A percentile compares a stretch with the other conserved stretches of the same genome.
phyloP scores from a whole-genome alignment of 2,113 vertebrate genomes.

The Melanostigma gelatinosum region DNA sequence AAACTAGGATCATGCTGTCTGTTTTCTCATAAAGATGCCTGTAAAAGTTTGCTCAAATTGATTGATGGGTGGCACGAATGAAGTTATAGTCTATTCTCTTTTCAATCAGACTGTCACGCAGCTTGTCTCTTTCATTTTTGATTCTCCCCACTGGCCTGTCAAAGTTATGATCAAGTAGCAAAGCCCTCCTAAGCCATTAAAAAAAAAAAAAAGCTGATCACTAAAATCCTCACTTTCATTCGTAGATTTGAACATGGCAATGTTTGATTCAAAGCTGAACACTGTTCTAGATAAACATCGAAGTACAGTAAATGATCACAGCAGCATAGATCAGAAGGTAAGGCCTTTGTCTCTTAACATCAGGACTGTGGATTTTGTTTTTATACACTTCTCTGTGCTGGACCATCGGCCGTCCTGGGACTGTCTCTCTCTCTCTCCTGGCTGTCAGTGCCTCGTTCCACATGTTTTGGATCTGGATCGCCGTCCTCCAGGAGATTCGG shows the following conservation, averaged over 20 bases:
- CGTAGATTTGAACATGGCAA: background rate
- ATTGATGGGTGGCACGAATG: slow-evolving; percentile 62
- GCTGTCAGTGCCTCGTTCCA: background rate
- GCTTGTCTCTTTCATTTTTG: slow-evolving; percentile 53
- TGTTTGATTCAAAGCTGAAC: background rate
- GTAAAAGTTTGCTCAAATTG: slow-evolving; percentile 42
- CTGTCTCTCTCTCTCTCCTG: background rate
- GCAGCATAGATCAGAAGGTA: background rate
- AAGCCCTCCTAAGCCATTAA: slow-evolving; percentile 11
- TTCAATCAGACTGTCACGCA: slow-evolving; percentile 56
- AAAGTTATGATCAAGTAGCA: slow-evolving; percentile 20
- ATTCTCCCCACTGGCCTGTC: slow-evolving; percentile 38
- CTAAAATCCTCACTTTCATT: background rate
- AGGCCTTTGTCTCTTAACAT: background rate
- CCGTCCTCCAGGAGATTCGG: background rate
- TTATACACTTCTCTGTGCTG: background rate
- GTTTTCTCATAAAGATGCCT: slow-evolving; percentile 52
- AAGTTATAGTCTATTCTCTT: slow-evolving; percentile 46
- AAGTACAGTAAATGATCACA: background rate
- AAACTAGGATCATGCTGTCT: slow-evolving; percentile 23
- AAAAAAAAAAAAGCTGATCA: slow-evolving; percentile 12
- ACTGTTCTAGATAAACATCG: too few relatives aligned
- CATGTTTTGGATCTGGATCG: background rate
- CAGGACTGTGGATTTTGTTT: background rate
- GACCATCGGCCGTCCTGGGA: background rate